Evolutionary conservation across 92 coral and sea anemone genomes (phyloP), one percentile per base, ranked within the genome.

Genomic region (Scolanthus callimorphus): DNA sequence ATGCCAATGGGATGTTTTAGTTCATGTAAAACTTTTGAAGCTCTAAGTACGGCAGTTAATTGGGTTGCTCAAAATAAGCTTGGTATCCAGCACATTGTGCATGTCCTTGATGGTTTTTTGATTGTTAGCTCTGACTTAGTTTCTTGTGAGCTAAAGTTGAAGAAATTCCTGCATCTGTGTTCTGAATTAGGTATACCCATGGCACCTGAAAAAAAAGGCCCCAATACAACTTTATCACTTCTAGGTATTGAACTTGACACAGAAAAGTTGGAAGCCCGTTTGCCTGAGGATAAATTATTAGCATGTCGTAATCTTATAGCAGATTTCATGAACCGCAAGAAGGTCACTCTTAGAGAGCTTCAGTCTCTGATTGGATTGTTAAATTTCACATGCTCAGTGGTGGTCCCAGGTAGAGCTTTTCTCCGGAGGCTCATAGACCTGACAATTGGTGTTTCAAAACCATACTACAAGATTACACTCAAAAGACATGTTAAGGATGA

Each of bases 221-320:
- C 84, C 1, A 21, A 74, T 13, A 49, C 68, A 1, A 61, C 49
- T 11, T 19, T 71, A 24, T 25, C 69, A 44, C 71, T 79, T 64
- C 74, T 79, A 20, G 85, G 79, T 15, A 62, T 78, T 20, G 73
- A 78, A 51, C 46, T 78, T 20, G 85, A 78, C 37, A 39, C 85
- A 1, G 27, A 67, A 4, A 28, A 13, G 2, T 27, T 28, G 11
- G 75, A 65, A 28, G 60, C 74, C 20, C 78, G 78, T 31, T 25
- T 71, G 29, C 80, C 80, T 17, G 29, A 43, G 11, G 85, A 71
- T 11, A 71, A 79, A 38, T 22, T 71, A 25, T 10, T 20, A 1
- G 64, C 63, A 57, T 79, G 85, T 57, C 12, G 9, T 12, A 41
- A 38, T 0, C 27, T 72, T 20, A 79, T 79, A 27, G 31, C 48